Conservation (phyloP, 2,797 vertebrate genomes). For the Hozukius guyotensis region DNA sequence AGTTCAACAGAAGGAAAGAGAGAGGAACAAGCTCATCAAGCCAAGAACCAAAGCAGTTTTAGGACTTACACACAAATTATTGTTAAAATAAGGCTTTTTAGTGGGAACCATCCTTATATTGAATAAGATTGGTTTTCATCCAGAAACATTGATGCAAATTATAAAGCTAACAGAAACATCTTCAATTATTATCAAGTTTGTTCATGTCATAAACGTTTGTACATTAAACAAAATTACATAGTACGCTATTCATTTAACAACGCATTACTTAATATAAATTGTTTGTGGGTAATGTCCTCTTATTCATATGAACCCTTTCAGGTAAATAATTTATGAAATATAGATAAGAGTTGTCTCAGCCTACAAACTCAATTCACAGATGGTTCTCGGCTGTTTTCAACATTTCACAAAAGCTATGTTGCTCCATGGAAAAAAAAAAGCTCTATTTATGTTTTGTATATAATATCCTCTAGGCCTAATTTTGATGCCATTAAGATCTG, state of each 20-base stretch:
- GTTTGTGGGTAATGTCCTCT: background rate
- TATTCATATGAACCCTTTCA: background rate
- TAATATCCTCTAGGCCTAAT: background rate
- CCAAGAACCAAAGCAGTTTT: background rate
- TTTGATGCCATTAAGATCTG: slow-evolving; percentile 2
- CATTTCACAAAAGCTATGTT: background rate
- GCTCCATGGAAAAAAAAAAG: background rate
- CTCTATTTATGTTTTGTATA: background rate
- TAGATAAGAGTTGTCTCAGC: background rate
- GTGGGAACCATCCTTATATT: background rate
- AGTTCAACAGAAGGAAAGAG: background rate
- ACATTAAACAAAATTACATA: background rate
- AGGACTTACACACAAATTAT: background rate
- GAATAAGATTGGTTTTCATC: background rate
- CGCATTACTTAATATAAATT: background rate
- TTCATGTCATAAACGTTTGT: background rate
- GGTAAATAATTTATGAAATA: background rate
- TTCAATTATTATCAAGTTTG: background rate
- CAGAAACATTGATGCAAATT: background rate
- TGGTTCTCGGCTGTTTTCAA: background rate
- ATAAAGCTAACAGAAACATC: background rate
- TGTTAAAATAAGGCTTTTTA: background rate
- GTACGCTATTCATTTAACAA: background rate
- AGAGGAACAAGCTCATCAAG: background rate
- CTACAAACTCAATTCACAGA: background rate